Evolutionary conservation across 2,888 invertebrate genomes (phyloP).

Genomic region (Sipha maydis): DNA sequence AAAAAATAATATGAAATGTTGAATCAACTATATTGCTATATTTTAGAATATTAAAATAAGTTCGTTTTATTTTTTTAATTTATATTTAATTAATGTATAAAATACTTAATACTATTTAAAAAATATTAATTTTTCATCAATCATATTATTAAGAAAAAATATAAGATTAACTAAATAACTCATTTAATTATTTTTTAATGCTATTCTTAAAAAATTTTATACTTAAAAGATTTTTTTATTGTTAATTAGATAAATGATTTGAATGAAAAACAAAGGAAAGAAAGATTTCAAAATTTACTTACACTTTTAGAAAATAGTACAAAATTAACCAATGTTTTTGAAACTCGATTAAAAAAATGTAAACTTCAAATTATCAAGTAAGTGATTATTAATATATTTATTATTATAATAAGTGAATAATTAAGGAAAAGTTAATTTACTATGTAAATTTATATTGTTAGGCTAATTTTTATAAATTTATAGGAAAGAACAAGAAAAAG

Average conservation of each 20-base stretch:
- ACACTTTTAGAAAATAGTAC: conserved; percentile 64
- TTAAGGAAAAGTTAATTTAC: background rate
- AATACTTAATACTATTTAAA: too few species aligned
- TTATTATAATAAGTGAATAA: background rate
- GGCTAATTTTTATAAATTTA: background rate
- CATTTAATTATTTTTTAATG: background rate
- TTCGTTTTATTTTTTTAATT: too few species aligned
- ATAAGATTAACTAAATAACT: background rate
- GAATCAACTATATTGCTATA: too few species aligned
- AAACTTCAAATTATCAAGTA: conserved; percentile 61
- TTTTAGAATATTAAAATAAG: too few species aligned
- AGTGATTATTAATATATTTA: background rate
- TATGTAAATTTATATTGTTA: background rate
- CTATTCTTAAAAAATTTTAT: background rate
- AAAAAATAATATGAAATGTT: background rate
- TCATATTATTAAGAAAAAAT: too few species aligned
- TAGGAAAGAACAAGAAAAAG: conserved; percentile 35
- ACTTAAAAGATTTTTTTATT: background rate
- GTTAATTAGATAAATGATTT: conserved; percentile 57
- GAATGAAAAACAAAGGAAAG: conserved; percentile 63
- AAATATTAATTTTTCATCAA: too few species aligned
- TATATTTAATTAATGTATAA: too few species aligned
- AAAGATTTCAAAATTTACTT: conserved; percentile 64
- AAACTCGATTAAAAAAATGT: conserved; percentile 63
- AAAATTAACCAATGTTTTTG: conserved; percentile 64